A percentile compares a stretch with the other conserved stretches of the same genome.
phyloP scores from a whole-genome alignment of 2,888 invertebrate species.

The Polylopha cassiicola region DNA sequence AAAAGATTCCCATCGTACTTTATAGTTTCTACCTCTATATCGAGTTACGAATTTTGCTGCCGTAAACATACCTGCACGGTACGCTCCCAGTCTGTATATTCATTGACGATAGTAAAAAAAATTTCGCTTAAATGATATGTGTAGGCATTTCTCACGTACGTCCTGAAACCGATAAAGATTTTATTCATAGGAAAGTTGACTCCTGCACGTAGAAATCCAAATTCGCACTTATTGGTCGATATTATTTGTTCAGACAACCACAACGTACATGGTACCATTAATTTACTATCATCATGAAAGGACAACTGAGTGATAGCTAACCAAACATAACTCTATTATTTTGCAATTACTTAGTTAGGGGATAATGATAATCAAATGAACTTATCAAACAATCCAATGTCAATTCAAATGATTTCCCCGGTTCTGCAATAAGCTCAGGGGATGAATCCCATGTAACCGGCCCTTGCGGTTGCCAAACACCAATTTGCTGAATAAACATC shows the following conservation, averaged over 20 bases:
- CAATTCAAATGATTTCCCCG: not conserved
- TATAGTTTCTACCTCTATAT: too few relatives aligned
- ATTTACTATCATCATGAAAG: too few relatives aligned
- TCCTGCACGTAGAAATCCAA: too few relatives aligned
- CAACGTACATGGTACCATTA: too few relatives aligned
- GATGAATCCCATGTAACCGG: slow-evolving; percentile 13
- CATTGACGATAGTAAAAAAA: slow-evolving; percentile 96
- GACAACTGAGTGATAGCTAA: too few relatives aligned
- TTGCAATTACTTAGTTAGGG: not conserved
- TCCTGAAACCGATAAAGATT: slow-evolving; percentile 69
- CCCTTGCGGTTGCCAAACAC: slow-evolving; percentile 46
- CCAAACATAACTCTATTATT: too few relatives aligned
- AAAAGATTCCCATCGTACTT: too few relatives aligned
- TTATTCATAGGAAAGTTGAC: slow-evolving; percentile 8
- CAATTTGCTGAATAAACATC: slow-evolving; percentile 68
- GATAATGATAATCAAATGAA: too few relatives aligned
- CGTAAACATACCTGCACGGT: slow-evolving; percentile 79
- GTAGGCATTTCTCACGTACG: slow-evolving; percentile 96
- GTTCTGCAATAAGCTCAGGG: not conserved
- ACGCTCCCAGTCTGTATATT: slow-evolving; percentile 98
- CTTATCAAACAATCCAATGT: slow-evolving; percentile 3
- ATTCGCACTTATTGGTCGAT: too few relatives aligned
- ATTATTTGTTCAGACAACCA: too few relatives aligned
- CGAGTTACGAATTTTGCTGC: slow-evolving; percentile 2
- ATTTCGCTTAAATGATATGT: slow-evolving; percentile 98